Evolutionary conservation across 2,888 invertebrate genomes (phyloP).

Genomic region (Argyra leucocephala): DNA sequence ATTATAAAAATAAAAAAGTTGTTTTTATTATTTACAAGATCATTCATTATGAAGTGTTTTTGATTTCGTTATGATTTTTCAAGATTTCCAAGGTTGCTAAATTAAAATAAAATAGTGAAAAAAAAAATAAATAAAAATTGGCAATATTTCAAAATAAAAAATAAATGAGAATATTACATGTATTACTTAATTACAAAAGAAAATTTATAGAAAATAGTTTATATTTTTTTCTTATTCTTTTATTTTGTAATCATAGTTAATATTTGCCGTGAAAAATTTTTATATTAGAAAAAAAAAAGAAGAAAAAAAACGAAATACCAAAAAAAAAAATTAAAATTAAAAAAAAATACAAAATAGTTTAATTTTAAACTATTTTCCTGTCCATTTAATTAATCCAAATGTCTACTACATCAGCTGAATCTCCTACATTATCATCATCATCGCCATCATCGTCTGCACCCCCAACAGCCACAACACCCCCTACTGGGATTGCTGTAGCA

Average conservation of each 20-base stretch:
- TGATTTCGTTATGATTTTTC: background rate
- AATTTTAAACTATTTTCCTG: too few relatives aligned
- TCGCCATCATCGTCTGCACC: background rate
- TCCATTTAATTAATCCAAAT: background rate
- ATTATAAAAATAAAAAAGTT: background rate
- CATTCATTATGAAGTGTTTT: constrained; percentile 2
- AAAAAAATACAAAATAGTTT: too few relatives aligned
- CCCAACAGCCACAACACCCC: background rate
- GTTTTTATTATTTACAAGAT: background rate
- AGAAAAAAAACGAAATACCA: too few relatives aligned
- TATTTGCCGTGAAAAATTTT: background rate
- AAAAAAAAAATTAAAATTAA: too few relatives aligned
- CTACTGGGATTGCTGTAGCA: background rate
- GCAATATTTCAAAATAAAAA: background rate
- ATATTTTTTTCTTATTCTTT: too few relatives aligned
- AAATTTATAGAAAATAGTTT: too few relatives aligned
- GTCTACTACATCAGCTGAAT: constrained; percentile 5
- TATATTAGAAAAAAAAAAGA: too few relatives aligned
- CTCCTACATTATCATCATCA: constrained; percentile 10
- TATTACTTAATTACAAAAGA: too few relatives aligned
- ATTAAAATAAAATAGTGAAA: background rate
- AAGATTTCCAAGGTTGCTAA: background rate
- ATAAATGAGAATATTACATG: background rate
- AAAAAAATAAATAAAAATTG: background rate
- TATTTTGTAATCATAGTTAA: background rate